Percentiles rank a stretch among this genome's conserved stretches.
phyloP scores from a whole-genome alignment of 1,140 invertebrate species.

The Trachymyrmex cornetzi region DNA sequence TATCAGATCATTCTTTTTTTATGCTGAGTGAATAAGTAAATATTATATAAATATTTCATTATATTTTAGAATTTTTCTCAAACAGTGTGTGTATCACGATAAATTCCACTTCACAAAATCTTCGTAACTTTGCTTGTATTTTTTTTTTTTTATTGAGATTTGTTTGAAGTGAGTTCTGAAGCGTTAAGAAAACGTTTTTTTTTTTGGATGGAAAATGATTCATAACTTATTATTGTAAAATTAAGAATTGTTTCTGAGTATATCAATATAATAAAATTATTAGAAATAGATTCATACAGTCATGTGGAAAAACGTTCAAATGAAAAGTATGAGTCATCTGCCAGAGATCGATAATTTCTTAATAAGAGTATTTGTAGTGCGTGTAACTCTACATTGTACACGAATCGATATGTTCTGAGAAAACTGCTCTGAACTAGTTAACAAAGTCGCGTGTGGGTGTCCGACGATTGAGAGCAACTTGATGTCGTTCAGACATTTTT shows the following conservation, averaged over 20 bases:
- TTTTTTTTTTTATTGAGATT: not conserved
- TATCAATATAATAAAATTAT: not conserved
- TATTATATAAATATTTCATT: not conserved
- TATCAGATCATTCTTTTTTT: not conserved
- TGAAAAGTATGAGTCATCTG: not conserved
- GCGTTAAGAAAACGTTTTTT: not conserved
- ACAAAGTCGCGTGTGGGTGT: slow-evolving; percentile 46
- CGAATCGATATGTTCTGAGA: slow-evolving; percentile 60
- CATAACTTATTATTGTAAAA: not conserved
- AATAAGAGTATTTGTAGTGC: slow-evolving; percentile 37
- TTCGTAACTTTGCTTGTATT: not conserved
- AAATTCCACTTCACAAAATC: not conserved
- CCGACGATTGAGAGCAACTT: slow-evolving; percentile 41
- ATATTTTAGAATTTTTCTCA: slow-evolving; percentile 16
- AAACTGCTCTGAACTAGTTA: slow-evolving; percentile 59
- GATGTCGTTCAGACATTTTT: slow-evolving; percentile 16
- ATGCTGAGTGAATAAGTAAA: not conserved
- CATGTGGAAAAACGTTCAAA: not conserved
- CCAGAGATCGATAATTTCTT: slow-evolving; percentile 45
- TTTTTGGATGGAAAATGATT: not conserved
- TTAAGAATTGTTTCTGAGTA: not conserved
- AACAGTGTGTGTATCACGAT: too few species aligned
- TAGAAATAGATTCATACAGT: not conserved
- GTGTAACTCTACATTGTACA: slow-evolving; percentile 38
- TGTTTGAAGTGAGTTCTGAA: not conserved